Conservation (phyloP, 1,140 invertebrate species). For the Drosophila saltans region DNA sequence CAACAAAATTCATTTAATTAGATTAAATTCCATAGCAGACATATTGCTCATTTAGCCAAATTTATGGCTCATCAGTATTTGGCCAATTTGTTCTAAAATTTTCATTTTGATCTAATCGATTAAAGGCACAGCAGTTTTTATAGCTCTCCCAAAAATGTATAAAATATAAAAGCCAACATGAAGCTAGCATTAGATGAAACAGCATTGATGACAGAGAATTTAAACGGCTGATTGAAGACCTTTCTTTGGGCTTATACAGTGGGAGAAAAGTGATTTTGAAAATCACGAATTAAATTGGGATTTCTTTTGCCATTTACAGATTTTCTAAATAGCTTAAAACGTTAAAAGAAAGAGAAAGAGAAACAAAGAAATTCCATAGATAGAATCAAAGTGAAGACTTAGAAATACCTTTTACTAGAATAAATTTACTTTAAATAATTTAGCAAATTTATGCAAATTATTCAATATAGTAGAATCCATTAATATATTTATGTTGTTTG, state of each 20-base stretch:
- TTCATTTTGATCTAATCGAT: constrained; percentile 60
- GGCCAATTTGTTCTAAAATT: constrained; percentile 21
- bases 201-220: not conserved
- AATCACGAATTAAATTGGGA: not conserved
- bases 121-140: constrained; percentile 23
- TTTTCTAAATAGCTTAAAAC: not conserved
- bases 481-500: too few relatives aligned
- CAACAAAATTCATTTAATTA: not conserved
- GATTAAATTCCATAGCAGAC: not conserved
- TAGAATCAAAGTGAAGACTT: not conserved
- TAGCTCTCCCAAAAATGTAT: constrained; percentile 32
- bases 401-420: not conserved
- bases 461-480: too few relatives aligned
- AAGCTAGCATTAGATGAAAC: not conserved
- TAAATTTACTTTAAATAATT: too few relatives aligned
- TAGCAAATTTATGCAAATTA: too few relatives aligned
- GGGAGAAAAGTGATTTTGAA: too few relatives aligned
- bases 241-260: too few relatives aligned
- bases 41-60: not conserved
- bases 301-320: not conserved
- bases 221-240: not conserved
- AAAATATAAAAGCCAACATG: not conserved
- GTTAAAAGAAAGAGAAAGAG: not conserved
- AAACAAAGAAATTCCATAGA: too few relatives aligned
- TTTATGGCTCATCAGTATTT: constrained; percentile 26